phyloP scores from a whole-genome alignment of 2,113 vertebrate genomes.

The Craseonycteris thonglongyai region DNA sequence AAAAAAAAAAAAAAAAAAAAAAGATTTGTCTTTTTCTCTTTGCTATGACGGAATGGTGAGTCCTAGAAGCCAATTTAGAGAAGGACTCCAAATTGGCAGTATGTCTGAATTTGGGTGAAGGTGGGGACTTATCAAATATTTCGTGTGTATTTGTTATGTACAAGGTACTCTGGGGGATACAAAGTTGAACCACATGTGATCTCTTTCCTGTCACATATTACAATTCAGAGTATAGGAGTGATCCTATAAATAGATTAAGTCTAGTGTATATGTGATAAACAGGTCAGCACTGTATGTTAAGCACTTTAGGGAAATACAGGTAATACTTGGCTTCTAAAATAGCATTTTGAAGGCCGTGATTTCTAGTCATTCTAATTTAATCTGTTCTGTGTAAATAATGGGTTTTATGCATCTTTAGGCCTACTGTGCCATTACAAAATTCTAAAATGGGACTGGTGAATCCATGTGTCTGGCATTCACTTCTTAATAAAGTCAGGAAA shows the following conservation, averaged over 20 bases:
- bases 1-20: too few species aligned
- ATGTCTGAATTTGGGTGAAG: background rate
- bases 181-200: background rate
- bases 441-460: background rate
- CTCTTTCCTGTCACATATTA: background rate
- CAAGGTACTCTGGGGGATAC: background rate
- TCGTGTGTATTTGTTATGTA: conserved; percentile 11
- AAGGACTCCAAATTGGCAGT: background rate
- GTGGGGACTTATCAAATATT: background rate
- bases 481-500: background rate
- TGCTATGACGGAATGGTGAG: background rate
- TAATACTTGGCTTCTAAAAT: background rate
- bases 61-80: background rate
- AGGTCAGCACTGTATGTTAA: background rate
- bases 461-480: background rate
- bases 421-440: background rate
- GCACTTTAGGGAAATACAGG: background rate
- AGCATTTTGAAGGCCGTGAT: background rate
- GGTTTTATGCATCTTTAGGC: background rate
- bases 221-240: background rate
- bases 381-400: background rate
- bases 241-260: background rate
- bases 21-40: background rate
- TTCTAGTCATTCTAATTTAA: background rate
- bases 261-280: background rate